A percentile compares a stretch with the other conserved stretches of the same genome.
Conservation (phyloP, 2,888 invertebrate genomes). For the Tenthredo amoena region DNA sequence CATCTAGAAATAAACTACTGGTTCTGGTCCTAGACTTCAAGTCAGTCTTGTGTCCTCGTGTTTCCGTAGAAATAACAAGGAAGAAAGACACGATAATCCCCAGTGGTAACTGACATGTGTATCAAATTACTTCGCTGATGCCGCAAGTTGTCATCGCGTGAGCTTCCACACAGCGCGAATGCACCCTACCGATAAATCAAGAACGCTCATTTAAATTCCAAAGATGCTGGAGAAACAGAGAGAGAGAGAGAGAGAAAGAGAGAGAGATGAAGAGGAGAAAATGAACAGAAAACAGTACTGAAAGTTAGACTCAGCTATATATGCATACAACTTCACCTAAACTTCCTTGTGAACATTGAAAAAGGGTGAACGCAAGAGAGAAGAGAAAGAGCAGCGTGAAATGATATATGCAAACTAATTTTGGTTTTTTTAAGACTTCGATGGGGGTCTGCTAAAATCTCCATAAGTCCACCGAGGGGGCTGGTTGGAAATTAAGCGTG, state of each 20-base stretch:
- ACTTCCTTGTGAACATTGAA: neutral
- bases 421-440: constrained; percentile 55
- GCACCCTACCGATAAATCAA: constrained; percentile 56
- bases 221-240: constrained; percentile 25
- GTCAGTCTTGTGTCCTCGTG: constrained; percentile 6
- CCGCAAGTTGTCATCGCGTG: constrained; percentile 57
- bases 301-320: neutral
- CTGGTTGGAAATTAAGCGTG: constrained; percentile 1
- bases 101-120: constrained; percentile 49
- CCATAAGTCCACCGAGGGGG: neutral
- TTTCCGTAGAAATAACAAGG: constrained; percentile 47
- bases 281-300: neutral
- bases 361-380: neutral
- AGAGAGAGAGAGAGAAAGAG: constrained; percentile 6
- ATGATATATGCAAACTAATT: constrained; percentile 56
- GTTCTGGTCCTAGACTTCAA: constrained; percentile 15
- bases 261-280: neutral
- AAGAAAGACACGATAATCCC: constrained; percentile 49
- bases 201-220: constrained; percentile 56
- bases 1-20: constrained; percentile 47
- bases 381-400: constrained; percentile 11
- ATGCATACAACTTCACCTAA: neutral
- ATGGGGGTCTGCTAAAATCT: constrained; percentile 22
- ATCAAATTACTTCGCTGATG: constrained; percentile 52
- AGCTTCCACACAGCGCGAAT: constrained; percentile 50